Conservation (phyloP, 2,797 vertebrate genomes). For the Lycodopsis pacificus region DNA sequence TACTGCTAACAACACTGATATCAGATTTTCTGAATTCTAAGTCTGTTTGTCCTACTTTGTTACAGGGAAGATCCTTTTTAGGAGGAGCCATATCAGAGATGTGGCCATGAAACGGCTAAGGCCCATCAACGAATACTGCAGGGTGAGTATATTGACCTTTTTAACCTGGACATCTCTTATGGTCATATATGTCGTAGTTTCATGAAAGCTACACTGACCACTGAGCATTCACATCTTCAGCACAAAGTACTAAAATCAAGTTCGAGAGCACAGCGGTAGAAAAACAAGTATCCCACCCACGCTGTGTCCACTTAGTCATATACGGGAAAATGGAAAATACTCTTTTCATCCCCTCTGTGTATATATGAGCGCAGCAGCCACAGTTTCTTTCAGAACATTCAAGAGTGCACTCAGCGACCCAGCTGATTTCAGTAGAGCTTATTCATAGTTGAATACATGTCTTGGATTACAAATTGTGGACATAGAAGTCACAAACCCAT, state of each 20-base stretch:
- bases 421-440: conserved; percentile 8
- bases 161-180: neutral
- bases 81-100: conserved; percentile 96
- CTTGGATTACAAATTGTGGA: neutral
- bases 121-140: conserved; percentile 98
- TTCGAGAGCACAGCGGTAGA: neutral
- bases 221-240: neutral
- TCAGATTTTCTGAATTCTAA: conserved; percentile 4
- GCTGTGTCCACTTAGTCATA: neutral
- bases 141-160: conserved; percentile 83
- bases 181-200: neutral
- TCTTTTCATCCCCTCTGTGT: conserved; percentile 7
- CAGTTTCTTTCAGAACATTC: conserved; percentile 5
- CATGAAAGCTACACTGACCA: neutral
- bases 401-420: neutral
- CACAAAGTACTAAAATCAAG: neutral
- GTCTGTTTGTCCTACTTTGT: conserved; percentile 27
- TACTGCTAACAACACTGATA: neutral
- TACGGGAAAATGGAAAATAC: conserved; percentile 35
- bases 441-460: neutral
- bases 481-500: neutral
- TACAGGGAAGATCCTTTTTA: conserved; percentile 97
- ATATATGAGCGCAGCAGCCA: neutral
- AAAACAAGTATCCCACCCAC: conserved; percentile 27
- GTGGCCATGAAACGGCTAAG: conserved; percentile 97